Conservation (phyloP, 2,113 vertebrate species). For the Sebastes schlegelii region DNA sequence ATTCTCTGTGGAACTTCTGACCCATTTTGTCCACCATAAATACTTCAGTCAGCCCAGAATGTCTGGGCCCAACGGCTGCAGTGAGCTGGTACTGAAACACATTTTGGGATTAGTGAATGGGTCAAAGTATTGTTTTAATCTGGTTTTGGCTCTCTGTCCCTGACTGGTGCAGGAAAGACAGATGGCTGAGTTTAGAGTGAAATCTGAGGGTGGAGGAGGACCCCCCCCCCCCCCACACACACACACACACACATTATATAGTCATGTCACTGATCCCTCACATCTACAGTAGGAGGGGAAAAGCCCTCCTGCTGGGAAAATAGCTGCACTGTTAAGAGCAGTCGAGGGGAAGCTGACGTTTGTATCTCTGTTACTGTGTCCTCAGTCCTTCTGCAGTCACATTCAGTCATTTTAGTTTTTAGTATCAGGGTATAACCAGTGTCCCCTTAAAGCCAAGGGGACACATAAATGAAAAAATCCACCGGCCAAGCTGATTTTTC, state of each 20-base stretch:
- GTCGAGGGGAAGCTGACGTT: not conserved
- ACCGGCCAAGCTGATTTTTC: too few species aligned
- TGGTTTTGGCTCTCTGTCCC: slow-evolving; percentile 48
- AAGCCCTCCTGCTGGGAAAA: slow-evolving; percentile 4
- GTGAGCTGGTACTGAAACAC: slow-evolving; percentile 32
- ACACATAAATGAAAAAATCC: too few species aligned
- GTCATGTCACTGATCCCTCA: slow-evolving; percentile 16
- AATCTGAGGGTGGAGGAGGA: slow-evolving; percentile 9
- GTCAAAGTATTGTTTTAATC: slow-evolving; percentile 73
- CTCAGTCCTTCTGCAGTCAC: not conserved
- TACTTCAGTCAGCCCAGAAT: not conserved
- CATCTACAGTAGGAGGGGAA: not conserved
- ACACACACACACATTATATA: not conserved
- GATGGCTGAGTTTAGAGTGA: slow-evolving; percentile 61
- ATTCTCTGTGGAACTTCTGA: not conserved
- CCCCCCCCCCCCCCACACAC: too few species aligned
- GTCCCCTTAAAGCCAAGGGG: too few species aligned
- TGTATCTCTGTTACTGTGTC: not conserved
- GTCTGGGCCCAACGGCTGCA: not conserved
- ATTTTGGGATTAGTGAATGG: slow-evolving; percentile 67
- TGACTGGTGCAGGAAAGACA: slow-evolving; percentile 54
- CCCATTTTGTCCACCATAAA: slow-evolving; percentile 2
- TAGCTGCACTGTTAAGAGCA: slow-evolving; percentile 13
- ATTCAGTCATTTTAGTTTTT: not conserved
- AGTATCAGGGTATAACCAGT: too few species aligned